Percentiles rank a stretch among this genome's conserved stretches.
phyloP scores from a whole-genome alignment of 2,797 vertebrate genomes.

The Diceros bicornis region DNA sequence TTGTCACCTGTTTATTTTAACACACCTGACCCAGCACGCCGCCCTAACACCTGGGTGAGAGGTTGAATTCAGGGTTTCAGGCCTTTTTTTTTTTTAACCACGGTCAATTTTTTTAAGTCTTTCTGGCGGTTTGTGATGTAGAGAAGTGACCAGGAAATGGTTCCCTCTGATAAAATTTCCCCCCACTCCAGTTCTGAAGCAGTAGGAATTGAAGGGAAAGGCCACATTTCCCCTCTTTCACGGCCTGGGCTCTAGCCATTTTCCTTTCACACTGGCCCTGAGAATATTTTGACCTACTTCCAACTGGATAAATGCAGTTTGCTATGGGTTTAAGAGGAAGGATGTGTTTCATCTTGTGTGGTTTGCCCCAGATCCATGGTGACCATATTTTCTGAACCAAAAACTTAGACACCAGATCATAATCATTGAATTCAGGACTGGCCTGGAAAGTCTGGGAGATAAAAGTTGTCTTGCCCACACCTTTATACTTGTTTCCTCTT shows the following conservation, averaged over 20 bases:
- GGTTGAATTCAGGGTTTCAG: not conserved
- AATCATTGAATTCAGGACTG: not conserved
- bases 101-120: not conserved
- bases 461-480: not conserved
- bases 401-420: slow-evolving; percentile 4
- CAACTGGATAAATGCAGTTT: not conserved
- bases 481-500: not conserved
- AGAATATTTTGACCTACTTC: slow-evolving; percentile 15
- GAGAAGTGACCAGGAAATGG: not conserved
- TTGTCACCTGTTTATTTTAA: slow-evolving; percentile 13
- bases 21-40: not conserved
- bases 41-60: not conserved
- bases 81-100: not conserved
- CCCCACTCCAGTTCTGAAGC: not conserved
- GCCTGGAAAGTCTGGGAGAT: not conserved
- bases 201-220: not conserved
- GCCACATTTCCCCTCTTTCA: not conserved
- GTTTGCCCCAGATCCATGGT: not conserved
- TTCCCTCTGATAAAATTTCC: not conserved
- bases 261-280: not conserved
- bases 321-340: not conserved
- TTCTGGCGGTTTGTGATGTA: not conserved
- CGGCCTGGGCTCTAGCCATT: not conserved
- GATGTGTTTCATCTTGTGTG: not conserved
- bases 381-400: slow-evolving; percentile 58